Evolutionary conservation across 2,888 invertebrate species (phyloP).

Genomic region (Flabesymbios commensalis): DNA sequence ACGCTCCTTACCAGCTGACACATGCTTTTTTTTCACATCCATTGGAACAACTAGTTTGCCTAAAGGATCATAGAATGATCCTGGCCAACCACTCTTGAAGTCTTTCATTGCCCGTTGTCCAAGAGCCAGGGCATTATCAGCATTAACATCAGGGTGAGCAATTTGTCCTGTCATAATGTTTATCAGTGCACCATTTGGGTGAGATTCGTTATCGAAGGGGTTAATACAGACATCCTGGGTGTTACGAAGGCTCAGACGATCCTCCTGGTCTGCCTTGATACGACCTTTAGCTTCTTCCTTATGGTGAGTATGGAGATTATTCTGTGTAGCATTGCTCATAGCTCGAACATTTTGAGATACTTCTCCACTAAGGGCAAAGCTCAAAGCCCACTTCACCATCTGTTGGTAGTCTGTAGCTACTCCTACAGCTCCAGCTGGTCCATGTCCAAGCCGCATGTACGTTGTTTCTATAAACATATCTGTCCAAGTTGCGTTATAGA

Average conservation of each 20-base stretch:
- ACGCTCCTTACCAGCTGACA: conserved; percentile 5
- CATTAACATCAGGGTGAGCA: conserved; percentile 9
- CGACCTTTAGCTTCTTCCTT: conserved; percentile 6
- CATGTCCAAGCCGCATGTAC: too few species aligned
- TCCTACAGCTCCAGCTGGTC: too few species aligned
- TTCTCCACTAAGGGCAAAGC: not conserved
- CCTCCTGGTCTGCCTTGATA: not conserved
- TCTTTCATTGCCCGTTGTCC: not conserved
- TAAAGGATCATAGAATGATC: conserved; percentile 9
- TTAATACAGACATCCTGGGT: conserved; percentile 11
- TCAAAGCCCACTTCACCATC: not conserved
- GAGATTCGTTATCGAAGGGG: conserved; percentile 9
- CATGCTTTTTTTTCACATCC: conserved; percentile 8
- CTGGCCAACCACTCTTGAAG: conserved; percentile 9
- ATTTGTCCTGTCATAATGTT: conserved; percentile 19
- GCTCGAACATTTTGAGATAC: not conserved
- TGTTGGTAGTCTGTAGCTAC: too few species aligned
- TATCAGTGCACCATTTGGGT: conserved; percentile 18
- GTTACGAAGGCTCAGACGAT: conserved; percentile 5
- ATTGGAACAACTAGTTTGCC: conserved; percentile 2
- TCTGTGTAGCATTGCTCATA: conserved; percentile 1
- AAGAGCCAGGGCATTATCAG: conserved; percentile 5
- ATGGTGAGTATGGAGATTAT: not conserved
- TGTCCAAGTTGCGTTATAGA: too few species aligned
- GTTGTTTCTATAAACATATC: too few species aligned